phyloP scores from a whole-genome alignment of 2,797 vertebrate species.

The Hydrophis major region DNA sequence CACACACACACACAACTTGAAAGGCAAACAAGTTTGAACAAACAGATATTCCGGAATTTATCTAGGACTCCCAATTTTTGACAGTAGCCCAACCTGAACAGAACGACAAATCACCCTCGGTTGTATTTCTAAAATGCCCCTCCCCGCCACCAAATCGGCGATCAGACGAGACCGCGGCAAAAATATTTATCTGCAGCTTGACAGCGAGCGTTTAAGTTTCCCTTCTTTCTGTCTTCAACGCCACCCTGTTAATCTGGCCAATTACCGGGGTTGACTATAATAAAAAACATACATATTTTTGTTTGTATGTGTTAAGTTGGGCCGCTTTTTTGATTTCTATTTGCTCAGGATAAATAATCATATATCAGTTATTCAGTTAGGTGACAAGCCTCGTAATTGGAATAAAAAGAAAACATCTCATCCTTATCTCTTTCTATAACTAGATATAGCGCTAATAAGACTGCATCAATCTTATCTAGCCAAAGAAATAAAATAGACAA shows the following conservation, averaged over 20 bases:
- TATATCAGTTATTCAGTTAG: constrained; percentile 81
- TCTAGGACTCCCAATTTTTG: neutral
- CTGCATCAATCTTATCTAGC: constrained; percentile 91
- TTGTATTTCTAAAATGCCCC: constrained; percentile 6
- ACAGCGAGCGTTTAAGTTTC: constrained; percentile 26
- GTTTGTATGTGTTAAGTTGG: constrained; percentile 72
- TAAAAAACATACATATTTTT: constrained; percentile 69
- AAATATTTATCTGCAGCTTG: neutral
- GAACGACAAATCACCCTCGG: neutral
- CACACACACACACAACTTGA: neutral
- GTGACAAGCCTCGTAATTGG: constrained; percentile 84
- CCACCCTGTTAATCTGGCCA: constrained; percentile 64
- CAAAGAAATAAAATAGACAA: constrained; percentile 95
- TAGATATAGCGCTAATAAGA: constrained; percentile 93
- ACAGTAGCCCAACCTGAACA: neutral
- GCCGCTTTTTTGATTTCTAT: constrained; percentile 80
- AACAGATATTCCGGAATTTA: neutral
- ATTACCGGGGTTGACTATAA: constrained; percentile 67
- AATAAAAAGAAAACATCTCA: constrained; percentile 85
- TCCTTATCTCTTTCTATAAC: constrained; percentile 86
- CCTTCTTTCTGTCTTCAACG: constrained; percentile 35
- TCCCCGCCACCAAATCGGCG: neutral
- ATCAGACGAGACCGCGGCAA: constrained; percentile 13
- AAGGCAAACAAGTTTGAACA: neutral
- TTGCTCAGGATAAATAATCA: constrained; percentile 82